Conservation (phyloP, 2,113 vertebrate genomes). For the Muscicapa adusta region DNA sequence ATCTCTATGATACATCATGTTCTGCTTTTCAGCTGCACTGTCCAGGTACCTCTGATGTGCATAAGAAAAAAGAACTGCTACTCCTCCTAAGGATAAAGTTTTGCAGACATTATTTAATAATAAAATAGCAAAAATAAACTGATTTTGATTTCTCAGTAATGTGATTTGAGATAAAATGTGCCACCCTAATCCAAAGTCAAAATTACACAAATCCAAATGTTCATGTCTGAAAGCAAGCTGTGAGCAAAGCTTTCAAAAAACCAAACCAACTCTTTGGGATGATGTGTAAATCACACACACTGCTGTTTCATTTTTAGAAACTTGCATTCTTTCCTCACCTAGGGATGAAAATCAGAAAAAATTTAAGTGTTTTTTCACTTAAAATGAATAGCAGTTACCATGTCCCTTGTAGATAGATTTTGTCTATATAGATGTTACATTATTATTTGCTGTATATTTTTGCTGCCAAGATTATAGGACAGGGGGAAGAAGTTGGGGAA, state of each 20-base stretch:
- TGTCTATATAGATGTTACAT: neutral
- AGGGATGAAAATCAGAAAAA: neutral
- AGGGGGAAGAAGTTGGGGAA: neutral
- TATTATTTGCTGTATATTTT: neutral
- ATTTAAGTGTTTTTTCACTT: neutral
- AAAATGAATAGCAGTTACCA: neutral
- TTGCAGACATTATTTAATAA: neutral
- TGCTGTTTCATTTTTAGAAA: neutral
- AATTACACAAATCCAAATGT: neutral
- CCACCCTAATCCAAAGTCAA: neutral
- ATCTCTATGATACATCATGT: too few species aligned
- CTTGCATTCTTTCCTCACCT: neutral
- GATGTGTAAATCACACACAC: neutral
- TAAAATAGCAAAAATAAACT: neutral
- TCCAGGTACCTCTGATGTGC: neutral
- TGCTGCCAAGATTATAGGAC: neutral
- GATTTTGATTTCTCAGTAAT: neutral
- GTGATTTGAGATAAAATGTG: neutral
- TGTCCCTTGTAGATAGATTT: neutral
- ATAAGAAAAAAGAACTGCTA: fast-evolving
- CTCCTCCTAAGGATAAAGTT: neutral
- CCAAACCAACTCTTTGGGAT: neutral
- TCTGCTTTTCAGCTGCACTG: neutral
- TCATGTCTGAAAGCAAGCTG: neutral
- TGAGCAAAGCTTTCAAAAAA: neutral